phyloP scores from a whole-genome alignment of 92 coral and sea anemone genomes.

The Muricea muricata region DNA sequence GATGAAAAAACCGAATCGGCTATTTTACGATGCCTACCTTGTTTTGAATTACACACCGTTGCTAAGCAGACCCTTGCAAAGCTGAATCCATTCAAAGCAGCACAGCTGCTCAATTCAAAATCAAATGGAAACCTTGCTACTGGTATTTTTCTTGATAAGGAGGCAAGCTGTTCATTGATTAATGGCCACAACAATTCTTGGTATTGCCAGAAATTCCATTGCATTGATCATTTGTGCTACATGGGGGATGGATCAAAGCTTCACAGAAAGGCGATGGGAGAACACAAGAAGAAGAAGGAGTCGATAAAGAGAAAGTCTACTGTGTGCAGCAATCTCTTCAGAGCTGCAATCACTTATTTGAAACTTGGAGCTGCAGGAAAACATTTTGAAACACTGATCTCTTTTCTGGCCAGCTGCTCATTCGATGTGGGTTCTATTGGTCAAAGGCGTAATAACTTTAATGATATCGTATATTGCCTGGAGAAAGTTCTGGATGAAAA shows the following conservation, averaged over 20 bases:
- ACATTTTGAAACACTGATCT: slow-evolving; percentile 14
- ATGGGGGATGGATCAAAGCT: slow-evolving; percentile 4
- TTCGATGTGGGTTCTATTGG: slow-evolving; percentile 17
- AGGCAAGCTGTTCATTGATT: background rate
- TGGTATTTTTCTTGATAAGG: slow-evolving; percentile 45
- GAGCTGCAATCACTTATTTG: slow-evolving; percentile 7
- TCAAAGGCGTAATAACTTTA: slow-evolving; percentile 5
- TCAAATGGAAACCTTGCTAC: slow-evolving; percentile 40
- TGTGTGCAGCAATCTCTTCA: background rate
- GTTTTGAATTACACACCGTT: slow-evolving; percentile 34
- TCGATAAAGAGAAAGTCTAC: background rate
- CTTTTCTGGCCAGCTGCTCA: slow-evolving; percentile 13
- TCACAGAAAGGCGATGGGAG: slow-evolving; percentile 24
- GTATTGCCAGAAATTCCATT: slow-evolving; percentile 14
- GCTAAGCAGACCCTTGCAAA: slow-evolving; percentile 23
- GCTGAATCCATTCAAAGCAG: slow-evolving; percentile 41
- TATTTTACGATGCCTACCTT: slow-evolving; percentile 23
- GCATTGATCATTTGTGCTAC: slow-evolving; percentile 2
- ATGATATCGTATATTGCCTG: slow-evolving; percentile 13
- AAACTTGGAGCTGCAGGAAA: slow-evolving; percentile 36
- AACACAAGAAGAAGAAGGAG: background rate
- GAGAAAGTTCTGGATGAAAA: slow-evolving; percentile 3
- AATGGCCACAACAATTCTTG: slow-evolving; percentile 1
- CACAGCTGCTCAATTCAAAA: slow-evolving; percentile 27
- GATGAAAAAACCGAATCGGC: background rate